Conservation (phyloP, 2,888 invertebrate genomes). For the Coleophora flavipennella region DNA sequence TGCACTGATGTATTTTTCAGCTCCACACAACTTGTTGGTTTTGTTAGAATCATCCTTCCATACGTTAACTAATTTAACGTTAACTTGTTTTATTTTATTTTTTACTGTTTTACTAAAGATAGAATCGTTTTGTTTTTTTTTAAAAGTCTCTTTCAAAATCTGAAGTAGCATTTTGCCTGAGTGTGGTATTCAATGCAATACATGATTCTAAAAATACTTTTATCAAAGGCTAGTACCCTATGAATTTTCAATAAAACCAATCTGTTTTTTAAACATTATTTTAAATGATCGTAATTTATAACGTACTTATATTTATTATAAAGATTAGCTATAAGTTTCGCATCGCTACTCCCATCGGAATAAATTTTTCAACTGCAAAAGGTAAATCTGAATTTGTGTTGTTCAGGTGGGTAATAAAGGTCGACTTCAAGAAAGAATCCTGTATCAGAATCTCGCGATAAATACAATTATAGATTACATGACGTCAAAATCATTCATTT, state of each 20-base stretch:
- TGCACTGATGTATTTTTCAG: conserved; percentile 2
- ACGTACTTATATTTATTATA: conserved; percentile 22
- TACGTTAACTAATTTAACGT: conserved; percentile 5
- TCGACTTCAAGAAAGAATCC: conserved; percentile 10
- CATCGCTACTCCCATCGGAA: conserved; percentile 6
- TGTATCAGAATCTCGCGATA: neutral
- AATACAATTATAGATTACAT: too few relatives aligned
- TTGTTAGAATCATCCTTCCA: conserved; percentile 6
- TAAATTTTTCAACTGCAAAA: conserved; percentile 10
- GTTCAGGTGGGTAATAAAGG: conserved; percentile 5
- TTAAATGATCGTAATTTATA: conserved; percentile 23
- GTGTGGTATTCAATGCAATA: conserved; percentile 13
- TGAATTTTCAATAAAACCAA: conserved; percentile 20
- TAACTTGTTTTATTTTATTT: conserved; percentile 4
- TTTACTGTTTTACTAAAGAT: conserved; percentile 10
- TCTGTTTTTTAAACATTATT: conserved; percentile 23
- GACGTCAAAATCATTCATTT: neutral
- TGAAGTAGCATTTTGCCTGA: neutral
- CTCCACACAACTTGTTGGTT: conserved; percentile 6
- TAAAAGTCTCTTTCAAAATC: conserved; percentile 2
- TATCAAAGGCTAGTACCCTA: conserved; percentile 21
- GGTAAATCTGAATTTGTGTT: conserved; percentile 12
- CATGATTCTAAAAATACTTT: conserved; percentile 25
- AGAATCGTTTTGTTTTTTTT: conserved; percentile 5
- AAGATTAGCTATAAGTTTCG: conserved; percentile 13